These are phyloP conservation scores for Genyomyrus donnyi DNA, from an alignment of 2,113 vertebrate species.

Conservation along the genomic window DNA sequence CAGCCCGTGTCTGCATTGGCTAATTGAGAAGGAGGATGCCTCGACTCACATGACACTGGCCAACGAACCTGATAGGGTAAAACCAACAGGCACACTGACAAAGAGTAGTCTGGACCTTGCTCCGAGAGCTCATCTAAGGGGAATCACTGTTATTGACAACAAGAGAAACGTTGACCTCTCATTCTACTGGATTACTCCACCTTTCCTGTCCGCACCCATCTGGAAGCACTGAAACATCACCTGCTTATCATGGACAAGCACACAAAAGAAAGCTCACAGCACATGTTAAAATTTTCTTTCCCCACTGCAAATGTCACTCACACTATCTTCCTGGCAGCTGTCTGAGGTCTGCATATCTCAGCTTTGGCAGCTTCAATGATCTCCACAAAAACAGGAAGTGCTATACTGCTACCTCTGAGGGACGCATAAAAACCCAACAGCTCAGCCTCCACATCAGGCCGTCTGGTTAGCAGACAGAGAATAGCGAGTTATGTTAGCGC, in stretches of 20 bases:
- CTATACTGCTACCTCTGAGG: not conserved
- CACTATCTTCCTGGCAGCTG: not conserved
- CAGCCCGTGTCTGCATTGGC: not conserved
- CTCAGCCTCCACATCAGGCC: not conserved
- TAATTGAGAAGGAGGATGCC: not conserved
- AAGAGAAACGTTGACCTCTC: not conserved
- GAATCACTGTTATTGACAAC: not conserved
- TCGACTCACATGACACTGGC: not conserved
- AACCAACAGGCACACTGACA: not conserved
- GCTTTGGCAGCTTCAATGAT: not conserved
- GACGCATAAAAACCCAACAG: not conserved
- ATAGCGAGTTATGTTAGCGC: not conserved
- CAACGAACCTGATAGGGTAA: not conserved
- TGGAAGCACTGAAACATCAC: not conserved
- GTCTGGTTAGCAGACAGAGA: not conserved
- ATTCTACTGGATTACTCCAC: slow-evolving; percentile 4
- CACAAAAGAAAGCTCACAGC: not conserved
- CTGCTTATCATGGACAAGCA: not conserved
- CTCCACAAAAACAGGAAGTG: slow-evolving; percentile 5
- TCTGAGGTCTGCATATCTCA: not conserved
- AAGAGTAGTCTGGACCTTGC: not conserved
- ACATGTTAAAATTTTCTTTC: slow-evolving; percentile 1
- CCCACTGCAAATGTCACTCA: not conserved
- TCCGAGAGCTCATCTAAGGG: not conserved
- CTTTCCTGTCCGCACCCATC: not conserved